Evolutionary conservation across 1,140 invertebrate species (phyloP), one percentile per base, ranked within the genome.

Genomic region (Euschistus heros): DNA sequence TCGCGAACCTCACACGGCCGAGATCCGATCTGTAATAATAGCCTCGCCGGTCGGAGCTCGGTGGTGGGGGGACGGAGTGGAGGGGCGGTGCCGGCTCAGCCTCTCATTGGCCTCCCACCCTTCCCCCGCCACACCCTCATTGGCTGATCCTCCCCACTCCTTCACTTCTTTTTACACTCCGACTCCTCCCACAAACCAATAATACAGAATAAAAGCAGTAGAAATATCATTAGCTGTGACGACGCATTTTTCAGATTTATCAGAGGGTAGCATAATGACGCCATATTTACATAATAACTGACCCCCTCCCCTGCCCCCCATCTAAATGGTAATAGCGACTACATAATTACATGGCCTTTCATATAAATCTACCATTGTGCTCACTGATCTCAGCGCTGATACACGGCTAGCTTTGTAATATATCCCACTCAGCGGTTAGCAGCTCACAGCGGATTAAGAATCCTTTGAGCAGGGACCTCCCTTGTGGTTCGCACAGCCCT

Each of bases 21-120:
- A 71, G 55, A 67, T 70, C 68, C 70, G 70, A 70, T 72, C 74
- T 75, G 76, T 72, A 74, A 73, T 71, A 69, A 70, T 52, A 68
- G 67, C 66, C 69, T 67, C 65, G 68, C 71, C 64, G 69, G 70
- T 68, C 69, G 66, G 62, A 68, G 69, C 71, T 60, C 54, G 30
- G 22, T 46, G 66, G 55, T 50, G 63, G 63, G 62, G 22, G 37
- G 2, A 50, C 5, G 10, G 47, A 50, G 47, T 50, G 47, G 24
- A 37, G 50, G 60, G 57, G 67, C 65, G 63, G 57, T 57, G 64
- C 65, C 66, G 62, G 47, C 20, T 42, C 52, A 71, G 68, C 30
- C 52, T 33, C 52, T 52, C 42, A 66, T 68, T 66, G 65, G 67
- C 73, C 73, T 73, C 67, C 67, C 66, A 60, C 30, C 42, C 57